phyloP scores from a whole-genome alignment of 2,113 vertebrate genomes.

The Pteruthius melanotis region DNA sequence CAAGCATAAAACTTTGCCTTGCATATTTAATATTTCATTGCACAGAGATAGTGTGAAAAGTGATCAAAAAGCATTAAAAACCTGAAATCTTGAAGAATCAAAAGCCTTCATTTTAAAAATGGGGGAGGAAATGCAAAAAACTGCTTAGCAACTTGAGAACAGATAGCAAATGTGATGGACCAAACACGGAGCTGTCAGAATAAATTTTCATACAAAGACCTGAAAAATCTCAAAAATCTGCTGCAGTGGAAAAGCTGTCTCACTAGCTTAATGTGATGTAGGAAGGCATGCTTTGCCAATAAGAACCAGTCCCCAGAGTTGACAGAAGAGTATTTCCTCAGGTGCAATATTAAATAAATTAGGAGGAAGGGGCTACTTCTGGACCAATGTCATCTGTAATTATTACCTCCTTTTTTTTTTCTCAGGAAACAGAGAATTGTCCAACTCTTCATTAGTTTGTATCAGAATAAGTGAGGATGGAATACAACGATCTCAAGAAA shows the following conservation, averaged over 20 bases:
- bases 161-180: constrained; percentile 2
- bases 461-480: not conserved
- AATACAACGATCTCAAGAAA: not conserved
- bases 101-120: not conserved
- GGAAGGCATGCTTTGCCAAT: not conserved
- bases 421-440: not conserved
- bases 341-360: not conserved
- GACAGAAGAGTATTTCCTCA: not conserved
- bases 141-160: not conserved
- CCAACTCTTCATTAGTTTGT: not conserved
- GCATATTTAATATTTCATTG: not conserved
- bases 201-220: not conserved
- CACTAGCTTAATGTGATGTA: not conserved
- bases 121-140: not conserved
- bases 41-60: not conserved
- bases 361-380: not conserved
- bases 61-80: not conserved
- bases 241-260: not conserved
- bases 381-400: not conserved
- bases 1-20: not conserved
- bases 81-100: not conserved
- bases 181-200: constrained; percentile 9
- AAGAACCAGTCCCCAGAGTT: not conserved
- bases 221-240: not conserved
- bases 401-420: not conserved